Evolutionary conservation across 2,113 vertebrate genomes (phyloP).

Genomic region (Desmodus rotundus): DNA sequence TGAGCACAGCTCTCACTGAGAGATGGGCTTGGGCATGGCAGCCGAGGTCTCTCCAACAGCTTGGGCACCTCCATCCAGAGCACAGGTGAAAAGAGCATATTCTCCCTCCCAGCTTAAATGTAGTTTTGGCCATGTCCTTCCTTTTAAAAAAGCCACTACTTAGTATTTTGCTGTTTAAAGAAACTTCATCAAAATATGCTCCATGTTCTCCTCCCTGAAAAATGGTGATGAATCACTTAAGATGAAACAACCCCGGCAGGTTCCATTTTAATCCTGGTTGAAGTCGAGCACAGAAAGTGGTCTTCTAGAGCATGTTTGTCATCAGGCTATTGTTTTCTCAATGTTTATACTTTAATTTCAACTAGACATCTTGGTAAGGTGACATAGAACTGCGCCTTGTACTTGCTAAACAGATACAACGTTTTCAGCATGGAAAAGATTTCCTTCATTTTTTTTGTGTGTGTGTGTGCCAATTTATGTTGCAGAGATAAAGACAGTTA

Average conservation of each 20-base stretch:
- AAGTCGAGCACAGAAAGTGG: neutral
- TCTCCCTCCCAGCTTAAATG: neutral
- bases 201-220: neutral
- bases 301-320: neutral
- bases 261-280: neutral
- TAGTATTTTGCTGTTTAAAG: neutral
- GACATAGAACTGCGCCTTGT: neutral
- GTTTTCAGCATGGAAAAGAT: neutral
- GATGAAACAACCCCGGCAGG: neutral
- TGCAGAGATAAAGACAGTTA: neutral
- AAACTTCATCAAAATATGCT: neutral
- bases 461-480: neutral
- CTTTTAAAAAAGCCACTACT: neutral
- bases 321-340: neutral
- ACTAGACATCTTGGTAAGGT: neutral
- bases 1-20: neutral
- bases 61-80: neutral
- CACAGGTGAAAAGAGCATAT: neutral
- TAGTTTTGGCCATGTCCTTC: neutral
- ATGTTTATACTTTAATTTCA: neutral
- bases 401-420: neutral
- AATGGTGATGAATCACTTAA: neutral
- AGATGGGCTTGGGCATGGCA: rapidly evolving
- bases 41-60: neutral
- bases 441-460: neutral